Percentiles rank a stretch among this genome's conserved stretches.
Evolutionary conservation across 1,140 invertebrate species (phyloP).

Genomic region (Parapsyche elsis): DNA sequence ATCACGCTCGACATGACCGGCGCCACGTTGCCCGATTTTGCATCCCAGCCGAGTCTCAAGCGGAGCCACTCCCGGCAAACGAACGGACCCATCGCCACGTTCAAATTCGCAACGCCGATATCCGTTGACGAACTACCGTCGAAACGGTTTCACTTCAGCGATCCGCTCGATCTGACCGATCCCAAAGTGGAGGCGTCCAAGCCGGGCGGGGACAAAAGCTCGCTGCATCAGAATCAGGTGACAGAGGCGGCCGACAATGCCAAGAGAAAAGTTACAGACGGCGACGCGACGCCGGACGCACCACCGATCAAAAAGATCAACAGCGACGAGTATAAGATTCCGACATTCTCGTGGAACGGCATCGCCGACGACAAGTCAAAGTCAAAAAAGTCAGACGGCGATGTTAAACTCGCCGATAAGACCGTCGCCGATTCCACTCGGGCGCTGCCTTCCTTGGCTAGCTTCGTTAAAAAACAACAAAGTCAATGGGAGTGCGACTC

Average conservation of each 20-base stretch:
- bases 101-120: slow-evolving; percentile 46
- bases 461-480: slow-evolving; percentile 43
- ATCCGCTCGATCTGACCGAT: slow-evolving; percentile 45
- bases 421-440: neutral
- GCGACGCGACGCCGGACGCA: neutral
- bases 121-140: neutral
- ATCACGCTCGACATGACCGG: neutral
- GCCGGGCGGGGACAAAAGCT: neutral
- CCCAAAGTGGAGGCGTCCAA: neutral
- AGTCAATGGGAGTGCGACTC: slow-evolving; percentile 73
- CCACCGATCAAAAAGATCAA: neutral
- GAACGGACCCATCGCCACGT: slow-evolving; percentile 4
- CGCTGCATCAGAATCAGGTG: neutral
- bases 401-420: neutral
- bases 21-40: slow-evolving; percentile 8
- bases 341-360: neutral
- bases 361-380: neutral
- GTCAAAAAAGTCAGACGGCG: neutral
- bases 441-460: neutral
- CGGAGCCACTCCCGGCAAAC: neutral
- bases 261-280: neutral
- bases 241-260: slow-evolving; percentile 9
- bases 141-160: slow-evolving; percentile 50
- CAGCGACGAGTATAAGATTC: neutral
- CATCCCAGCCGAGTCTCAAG: neutral